These are phyloP conservation scores for Polyploca ridens DNA, from an alignment of 2,888 invertebrate species.

Conservation along the genomic window DNA sequence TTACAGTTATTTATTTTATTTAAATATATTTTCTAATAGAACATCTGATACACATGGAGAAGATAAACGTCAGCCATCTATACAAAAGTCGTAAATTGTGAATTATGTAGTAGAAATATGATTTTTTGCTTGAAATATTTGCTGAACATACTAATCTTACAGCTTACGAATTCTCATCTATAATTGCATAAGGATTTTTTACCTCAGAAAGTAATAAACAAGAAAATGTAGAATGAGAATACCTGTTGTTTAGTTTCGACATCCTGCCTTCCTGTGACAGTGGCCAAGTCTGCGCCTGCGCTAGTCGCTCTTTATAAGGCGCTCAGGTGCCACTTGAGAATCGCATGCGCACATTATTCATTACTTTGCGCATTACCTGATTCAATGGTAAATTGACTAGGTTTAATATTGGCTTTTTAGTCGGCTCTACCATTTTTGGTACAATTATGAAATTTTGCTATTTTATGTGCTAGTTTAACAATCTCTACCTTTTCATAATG, in stretches of 20 bases:
- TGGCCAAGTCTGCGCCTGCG: conserved; percentile 41
- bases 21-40: neutral
- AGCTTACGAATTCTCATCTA: neutral
- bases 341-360: conserved; percentile 68
- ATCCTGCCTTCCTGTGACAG: conserved; percentile 52
- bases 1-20: neutral
- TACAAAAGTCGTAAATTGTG: no score
- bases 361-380: conserved; percentile 51
- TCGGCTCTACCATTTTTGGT: conserved; percentile 38
- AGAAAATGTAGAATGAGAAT: neutral
- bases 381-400: conserved; percentile 56
- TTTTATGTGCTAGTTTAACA: neutral
- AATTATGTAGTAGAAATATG: no score
- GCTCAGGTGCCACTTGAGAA: conserved; percentile 31
- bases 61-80: no score
- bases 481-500: no score
- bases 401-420: conserved; percentile 51
- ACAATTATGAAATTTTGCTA: conserved; percentile 20
- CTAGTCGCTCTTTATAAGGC: conserved; percentile 67
- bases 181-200: no score
- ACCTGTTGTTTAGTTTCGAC: conserved; percentile 39
- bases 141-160: no score
- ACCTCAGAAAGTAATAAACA: no score
- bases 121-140: no score
- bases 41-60: neutral